Evolutionary conservation across 2,797 vertebrate species (phyloP).

Genomic region (Alca torda): DNA sequence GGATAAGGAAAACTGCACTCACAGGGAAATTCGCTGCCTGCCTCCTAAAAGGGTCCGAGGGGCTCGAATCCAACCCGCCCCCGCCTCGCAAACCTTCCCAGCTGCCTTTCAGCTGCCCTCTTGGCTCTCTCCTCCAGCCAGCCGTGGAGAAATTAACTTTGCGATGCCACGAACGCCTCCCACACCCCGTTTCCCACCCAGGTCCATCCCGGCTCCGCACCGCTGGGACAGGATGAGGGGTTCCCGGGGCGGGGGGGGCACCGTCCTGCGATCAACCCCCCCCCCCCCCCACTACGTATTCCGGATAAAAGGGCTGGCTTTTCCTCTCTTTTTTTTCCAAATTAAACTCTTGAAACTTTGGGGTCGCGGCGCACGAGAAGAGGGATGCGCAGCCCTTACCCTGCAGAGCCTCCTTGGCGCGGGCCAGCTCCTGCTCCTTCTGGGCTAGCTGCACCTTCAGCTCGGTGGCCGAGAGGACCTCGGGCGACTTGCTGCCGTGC

Average conservation of each 20-base stretch:
- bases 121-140: neutral
- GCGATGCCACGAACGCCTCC: neutral
- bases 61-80: neutral
- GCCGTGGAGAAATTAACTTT: neutral
- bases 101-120: conserved; percentile 29
- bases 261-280: neutral
- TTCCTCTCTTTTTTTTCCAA: neutral
- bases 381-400: conserved; percentile 74
- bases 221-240: rapidly evolving
- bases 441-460: conserved; percentile 94
- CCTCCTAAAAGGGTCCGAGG: neutral
- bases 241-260: neutral
- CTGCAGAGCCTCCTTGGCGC: conserved; percentile 95
- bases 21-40: neutral
- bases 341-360: rapidly evolving
- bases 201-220: neutral
- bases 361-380: rapidly evolving
- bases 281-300: rapidly evolving
- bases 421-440: conserved; percentile 93
- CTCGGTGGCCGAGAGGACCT: conserved; percentile 92
- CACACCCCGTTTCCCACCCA: neutral
- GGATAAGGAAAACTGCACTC: neutral
- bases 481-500: conserved; percentile 87
- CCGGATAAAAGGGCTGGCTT: rapidly evolving
- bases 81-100: neutral